These are phyloP conservation scores for Mylabris sibirica DNA, from an alignment of 2,888 invertebrate species.

Conservation along the genomic window DNA sequence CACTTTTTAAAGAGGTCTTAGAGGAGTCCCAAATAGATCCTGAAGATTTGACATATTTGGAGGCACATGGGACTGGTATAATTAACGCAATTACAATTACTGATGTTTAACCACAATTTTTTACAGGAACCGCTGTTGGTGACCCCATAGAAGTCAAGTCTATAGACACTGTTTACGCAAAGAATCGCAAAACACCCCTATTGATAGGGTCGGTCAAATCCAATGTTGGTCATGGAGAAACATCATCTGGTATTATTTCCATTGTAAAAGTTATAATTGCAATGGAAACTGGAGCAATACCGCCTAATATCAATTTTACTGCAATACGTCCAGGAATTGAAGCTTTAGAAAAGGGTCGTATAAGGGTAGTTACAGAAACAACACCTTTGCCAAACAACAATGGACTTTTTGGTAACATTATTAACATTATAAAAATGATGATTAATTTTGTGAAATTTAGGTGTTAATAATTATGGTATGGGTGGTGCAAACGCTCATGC, in stretches of 20 bases:
- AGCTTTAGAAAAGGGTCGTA: constrained; percentile 63
- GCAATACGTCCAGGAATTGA: constrained; percentile 63
- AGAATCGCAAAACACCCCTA: constrained; percentile 72
- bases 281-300: constrained; percentile 80
- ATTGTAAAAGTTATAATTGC: constrained; percentile 73
- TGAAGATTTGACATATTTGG: constrained; percentile 75
- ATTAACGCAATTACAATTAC: background rate
- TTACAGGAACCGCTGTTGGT: constrained; percentile 75
- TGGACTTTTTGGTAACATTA: background rate
- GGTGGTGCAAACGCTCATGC: constrained; percentile 18
- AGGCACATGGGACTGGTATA: constrained; percentile 83
- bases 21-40: constrained; percentile 77
- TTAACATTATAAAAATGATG: no score
- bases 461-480: constrained; percentile 23
- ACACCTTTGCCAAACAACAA: constrained; percentile 2
- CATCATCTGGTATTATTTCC: constrained; percentile 83
- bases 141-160: constrained; percentile 92
- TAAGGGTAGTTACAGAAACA: constrained; percentile 5
- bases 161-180: constrained; percentile 80
- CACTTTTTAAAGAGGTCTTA: constrained; percentile 70
- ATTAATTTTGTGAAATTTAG: background rate
- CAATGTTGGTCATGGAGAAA: constrained; percentile 93
- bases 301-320: constrained; percentile 84
- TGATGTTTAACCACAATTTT: background rate
- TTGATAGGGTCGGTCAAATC: constrained; percentile 92